Evolutionary conservation across 2,113 vertebrate species (phyloP).

Genomic region (Neogale vison): DNA sequence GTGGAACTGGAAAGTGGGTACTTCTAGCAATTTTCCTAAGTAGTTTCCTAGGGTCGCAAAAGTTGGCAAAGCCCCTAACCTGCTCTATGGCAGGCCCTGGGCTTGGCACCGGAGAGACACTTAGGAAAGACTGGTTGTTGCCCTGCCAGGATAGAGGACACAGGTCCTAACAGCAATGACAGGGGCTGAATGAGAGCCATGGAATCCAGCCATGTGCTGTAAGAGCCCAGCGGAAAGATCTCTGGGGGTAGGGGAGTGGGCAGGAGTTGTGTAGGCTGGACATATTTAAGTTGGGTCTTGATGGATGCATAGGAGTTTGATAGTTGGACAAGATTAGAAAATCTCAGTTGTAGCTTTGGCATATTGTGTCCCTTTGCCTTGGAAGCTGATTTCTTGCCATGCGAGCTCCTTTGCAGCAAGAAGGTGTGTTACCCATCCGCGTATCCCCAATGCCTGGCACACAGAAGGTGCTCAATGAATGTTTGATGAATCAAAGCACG

Average conservation of each 20-base stretch:
- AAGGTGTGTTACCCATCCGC: not conserved
- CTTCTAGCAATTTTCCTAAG: not conserved
- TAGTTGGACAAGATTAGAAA: not conserved
- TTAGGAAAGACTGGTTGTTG: not conserved
- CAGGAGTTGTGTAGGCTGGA: not conserved
- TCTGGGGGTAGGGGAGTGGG: not conserved
- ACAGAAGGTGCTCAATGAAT: not conserved
- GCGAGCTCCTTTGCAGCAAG: not conserved
- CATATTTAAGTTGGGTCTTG: conserved; percentile 3
- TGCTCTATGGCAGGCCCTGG: not conserved
- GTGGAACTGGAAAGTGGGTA: not conserved
- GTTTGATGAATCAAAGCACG: not conserved
- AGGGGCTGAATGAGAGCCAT: not conserved
- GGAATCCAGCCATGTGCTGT: accelerated
- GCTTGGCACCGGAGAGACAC: not conserved
- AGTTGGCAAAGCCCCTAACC: not conserved
- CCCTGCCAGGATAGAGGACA: not conserved
- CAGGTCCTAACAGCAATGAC: not conserved
- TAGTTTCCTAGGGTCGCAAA: not conserved
- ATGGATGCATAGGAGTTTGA: not conserved
- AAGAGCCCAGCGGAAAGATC: not conserved
- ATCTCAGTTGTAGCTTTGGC: not conserved
- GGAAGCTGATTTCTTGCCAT: not conserved
- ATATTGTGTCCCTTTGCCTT: not conserved
- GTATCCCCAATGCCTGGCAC: not conserved